Evolutionary conservation across 2,888 invertebrate species (phyloP).

Genomic region (Tribolium freemani): DNA sequence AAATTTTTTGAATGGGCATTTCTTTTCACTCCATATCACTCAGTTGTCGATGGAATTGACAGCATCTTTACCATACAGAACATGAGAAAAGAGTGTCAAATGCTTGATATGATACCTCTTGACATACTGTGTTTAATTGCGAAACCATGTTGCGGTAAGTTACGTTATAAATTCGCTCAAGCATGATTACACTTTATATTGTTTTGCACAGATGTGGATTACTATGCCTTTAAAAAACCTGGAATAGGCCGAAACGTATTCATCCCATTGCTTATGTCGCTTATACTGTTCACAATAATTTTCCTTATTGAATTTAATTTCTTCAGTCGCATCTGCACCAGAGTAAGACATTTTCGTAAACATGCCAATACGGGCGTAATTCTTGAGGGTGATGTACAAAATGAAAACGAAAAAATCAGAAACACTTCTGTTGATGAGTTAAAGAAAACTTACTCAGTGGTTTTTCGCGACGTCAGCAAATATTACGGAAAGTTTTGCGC

Average conservation of each 20-base stretch:
- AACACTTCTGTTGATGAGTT: not conserved
- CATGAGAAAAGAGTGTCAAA: too few species aligned
- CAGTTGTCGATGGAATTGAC: too few species aligned
- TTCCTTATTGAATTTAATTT: not conserved
- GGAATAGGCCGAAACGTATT: not conserved
- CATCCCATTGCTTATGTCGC: not conserved
- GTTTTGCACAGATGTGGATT: not conserved
- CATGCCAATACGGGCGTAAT: too few species aligned
- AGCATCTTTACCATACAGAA: too few species aligned
- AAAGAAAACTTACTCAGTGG: not conserved
- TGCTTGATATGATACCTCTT: too few species aligned
- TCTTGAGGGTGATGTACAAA: not conserved
- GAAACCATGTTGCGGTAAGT: not conserved
- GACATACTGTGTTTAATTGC: too few species aligned
- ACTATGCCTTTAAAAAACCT: not conserved
- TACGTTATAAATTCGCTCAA: not conserved
- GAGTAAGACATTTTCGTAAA: too few species aligned
- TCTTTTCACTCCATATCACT: too few species aligned
- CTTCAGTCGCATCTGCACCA: not conserved
- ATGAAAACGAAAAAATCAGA: not conserved
- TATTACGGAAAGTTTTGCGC: conserved; percentile 69
- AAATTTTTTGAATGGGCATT: too few species aligned
- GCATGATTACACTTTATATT: not conserved
- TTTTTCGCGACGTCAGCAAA: not conserved
- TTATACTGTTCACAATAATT: not conserved